Evolutionary conservation across 2,113 vertebrate genomes (phyloP).

Genomic region (Ailurus styani): DNA sequence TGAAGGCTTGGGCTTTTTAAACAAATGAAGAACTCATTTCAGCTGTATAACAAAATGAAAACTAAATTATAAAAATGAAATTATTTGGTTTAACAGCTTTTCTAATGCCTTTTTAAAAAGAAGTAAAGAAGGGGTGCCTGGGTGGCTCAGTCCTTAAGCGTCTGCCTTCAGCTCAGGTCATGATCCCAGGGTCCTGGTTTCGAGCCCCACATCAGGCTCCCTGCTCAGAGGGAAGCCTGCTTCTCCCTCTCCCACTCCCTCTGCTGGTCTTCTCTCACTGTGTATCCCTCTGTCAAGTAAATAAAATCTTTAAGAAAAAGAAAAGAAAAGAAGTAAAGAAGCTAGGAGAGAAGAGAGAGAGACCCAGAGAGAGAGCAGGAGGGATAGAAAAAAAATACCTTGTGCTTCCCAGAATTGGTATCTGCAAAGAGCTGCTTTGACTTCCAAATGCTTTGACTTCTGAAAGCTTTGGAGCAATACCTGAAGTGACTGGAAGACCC

Average conservation of each 20-base stretch:
- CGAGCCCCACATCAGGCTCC: too few relatives aligned
- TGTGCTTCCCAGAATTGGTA: background rate
- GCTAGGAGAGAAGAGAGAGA: background rate
- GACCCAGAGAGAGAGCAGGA: accelerated
- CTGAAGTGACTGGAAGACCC: background rate
- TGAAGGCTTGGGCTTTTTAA: conserved; percentile 55
- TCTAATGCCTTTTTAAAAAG: background rate
- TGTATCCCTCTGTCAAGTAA: too few relatives aligned
- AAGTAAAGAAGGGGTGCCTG: background rate
- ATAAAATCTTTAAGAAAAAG: too few relatives aligned
- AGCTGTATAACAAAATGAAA: conserved; percentile 53
- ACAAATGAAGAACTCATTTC: conserved; percentile 45
- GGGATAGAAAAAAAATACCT: background rate
- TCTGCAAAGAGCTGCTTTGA: background rate
- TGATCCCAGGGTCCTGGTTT: too few relatives aligned
- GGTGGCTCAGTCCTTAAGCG: too few relatives aligned
- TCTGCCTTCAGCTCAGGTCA: too few relatives aligned
- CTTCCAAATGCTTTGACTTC: background rate
- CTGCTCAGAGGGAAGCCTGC: too few relatives aligned
- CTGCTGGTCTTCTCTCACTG: too few relatives aligned
- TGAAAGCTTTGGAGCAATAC: background rate
- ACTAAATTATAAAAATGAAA: conserved; percentile 64
- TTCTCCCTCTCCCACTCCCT: too few relatives aligned
- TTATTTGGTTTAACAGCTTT: conserved; percentile 31
- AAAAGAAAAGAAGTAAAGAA: background rate